Percentiles rank a stretch among this genome's conserved stretches.
These are phyloP conservation scores for Cerceris rybyensis DNA, from an alignment of 2,888 invertebrate species.

Conservation along the genomic window DNA sequence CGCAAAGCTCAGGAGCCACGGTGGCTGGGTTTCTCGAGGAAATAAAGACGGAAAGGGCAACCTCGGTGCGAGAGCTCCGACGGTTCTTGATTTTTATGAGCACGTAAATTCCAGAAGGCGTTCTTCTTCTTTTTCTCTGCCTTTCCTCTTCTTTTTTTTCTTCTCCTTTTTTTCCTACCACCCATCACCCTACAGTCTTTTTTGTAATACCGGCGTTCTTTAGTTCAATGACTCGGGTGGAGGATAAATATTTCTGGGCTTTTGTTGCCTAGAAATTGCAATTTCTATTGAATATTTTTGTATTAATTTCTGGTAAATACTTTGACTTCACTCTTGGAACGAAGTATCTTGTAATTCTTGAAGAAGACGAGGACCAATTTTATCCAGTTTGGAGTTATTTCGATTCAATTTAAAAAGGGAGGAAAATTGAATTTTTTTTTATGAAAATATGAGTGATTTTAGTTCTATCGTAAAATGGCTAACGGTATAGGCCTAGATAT, in stretches of 20 bases:
- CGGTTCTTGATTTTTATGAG: conserved; percentile 82
- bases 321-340: no score
- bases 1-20: conserved; percentile 37
- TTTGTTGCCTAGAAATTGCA: neutral
- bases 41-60: conserved; percentile 68
- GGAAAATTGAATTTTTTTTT: no score
- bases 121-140: conserved; percentile 30
- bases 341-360: no score
- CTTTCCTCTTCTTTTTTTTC: conserved; percentile 29
- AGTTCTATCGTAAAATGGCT: neutral
- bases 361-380: no score
- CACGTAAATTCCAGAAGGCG: conserved; percentile 79
- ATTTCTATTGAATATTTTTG: neutral
- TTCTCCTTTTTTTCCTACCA: neutral
- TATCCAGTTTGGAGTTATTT: no score
- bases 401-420: no score
- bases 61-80: conserved; percentile 71
- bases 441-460: neutral
- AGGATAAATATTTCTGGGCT: conserved; percentile 15
- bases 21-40: conserved; percentile 40
- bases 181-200: neutral
- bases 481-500: conserved; percentile 3
- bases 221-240: conserved; percentile 16
- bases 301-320: no score
- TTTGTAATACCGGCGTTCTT: conserved; percentile 34